Evolutionary conservation across 2,113 vertebrate species (phyloP), one percentile per base, ranked within the genome.

Genomic region (Channa maculata): DNA sequence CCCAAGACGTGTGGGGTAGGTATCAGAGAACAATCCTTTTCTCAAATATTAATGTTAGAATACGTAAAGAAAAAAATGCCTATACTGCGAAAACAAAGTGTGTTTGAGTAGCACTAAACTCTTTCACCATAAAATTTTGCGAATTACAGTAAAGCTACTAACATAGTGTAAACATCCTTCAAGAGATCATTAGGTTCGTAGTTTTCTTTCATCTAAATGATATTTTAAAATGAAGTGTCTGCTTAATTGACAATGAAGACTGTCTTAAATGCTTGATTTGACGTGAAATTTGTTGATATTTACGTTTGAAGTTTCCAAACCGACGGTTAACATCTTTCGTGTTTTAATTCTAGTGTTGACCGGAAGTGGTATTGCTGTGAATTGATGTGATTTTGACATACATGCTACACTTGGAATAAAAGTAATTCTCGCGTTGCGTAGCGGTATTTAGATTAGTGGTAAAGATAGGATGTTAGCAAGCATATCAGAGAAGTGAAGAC

Each of bases 321-420:
- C 7, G 10, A 4, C 4, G 0, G 33, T 61, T 41, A 36, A 68
- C 49, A 6, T 37, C 0, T 65, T 12, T 48, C 8, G 5, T 50
- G 5, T 5, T 65, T 66, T 75, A 64, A 37, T 62, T 62, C 61
- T 62, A 0, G 54, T 37, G 11, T 36, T 68, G 65, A 54, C 75
- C 68, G 78, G 78, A 84, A 84, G 67, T 75, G 0, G 14, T 0
- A 12, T 62, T 49, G 50, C 5, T 52, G 15, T 57, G 36, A 58
- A 39, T 6, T 38, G 24, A 33, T n/a, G 65, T 0, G 15, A 6
- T 48, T 34, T 61, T 41, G 5, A 15, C 4, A 38, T 4, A 61
- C 39, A 24, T 39, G 4, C 52, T 2, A 11, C 44, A 63, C n/a
- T 0, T 68, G 58, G 2, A 46, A 44, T 71, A 41, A 75, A 86